A percentile compares a stretch with the other conserved stretches of the same genome.
Conservation (phyloP, 2,797 vertebrate species). For the Lagocephalus sceleratus region DNA sequence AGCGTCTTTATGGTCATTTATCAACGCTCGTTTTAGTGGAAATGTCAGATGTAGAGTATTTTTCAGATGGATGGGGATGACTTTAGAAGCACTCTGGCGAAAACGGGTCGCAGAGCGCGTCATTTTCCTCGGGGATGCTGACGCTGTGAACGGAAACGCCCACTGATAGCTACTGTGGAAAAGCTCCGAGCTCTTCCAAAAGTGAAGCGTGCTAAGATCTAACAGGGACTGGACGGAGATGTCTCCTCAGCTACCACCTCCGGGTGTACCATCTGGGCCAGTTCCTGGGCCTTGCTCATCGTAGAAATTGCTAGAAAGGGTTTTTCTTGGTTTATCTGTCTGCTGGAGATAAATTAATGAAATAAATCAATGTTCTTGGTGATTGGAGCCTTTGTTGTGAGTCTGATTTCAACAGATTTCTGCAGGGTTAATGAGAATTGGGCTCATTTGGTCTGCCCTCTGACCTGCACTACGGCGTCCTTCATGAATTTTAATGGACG, state of each 20-base stretch:
- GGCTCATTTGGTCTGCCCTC: constrained; percentile 4
- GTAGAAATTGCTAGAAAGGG: no score
- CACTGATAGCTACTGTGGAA: background rate
- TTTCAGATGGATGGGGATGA: constrained; percentile 14
- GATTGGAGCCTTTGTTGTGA: no score
- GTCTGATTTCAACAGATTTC: background rate
- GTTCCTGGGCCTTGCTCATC: background rate
- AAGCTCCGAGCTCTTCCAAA: no score
- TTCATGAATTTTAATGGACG: constrained; percentile 48
- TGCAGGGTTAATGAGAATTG: constrained; percentile 4
- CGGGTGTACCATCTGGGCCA: no score
- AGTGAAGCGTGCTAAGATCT: no score
- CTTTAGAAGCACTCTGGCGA: background rate
- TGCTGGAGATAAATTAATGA: no score
- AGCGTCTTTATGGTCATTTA: constrained; percentile 34
- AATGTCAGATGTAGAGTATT: constrained; percentile 28
- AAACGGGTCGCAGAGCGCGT: no score
- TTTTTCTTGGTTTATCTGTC: no score
- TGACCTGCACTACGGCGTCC: constrained; percentile 18
- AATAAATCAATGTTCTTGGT: no score
- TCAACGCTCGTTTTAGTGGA: constrained; percentile 24
- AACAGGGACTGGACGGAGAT: background rate
- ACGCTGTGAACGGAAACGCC: background rate
- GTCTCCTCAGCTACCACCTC: no score
- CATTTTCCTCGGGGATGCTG: background rate